Percentiles rank a stretch among this genome's conserved stretches.
Evolutionary conservation across 1,140 invertebrate genomes (phyloP).

Genomic region (Zeugodacus cucurbitae): DNA sequence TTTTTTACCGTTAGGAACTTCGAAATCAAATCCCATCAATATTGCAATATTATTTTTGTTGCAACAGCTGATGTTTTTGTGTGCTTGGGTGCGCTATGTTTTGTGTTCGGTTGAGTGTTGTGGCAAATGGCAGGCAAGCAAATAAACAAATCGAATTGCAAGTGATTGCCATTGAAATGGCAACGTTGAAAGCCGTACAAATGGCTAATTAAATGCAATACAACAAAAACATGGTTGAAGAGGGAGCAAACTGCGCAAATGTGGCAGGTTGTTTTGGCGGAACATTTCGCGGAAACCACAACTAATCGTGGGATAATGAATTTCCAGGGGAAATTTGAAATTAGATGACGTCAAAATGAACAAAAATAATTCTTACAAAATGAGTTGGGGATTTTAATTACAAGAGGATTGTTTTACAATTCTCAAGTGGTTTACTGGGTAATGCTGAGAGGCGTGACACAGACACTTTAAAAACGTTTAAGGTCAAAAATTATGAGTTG

Average conservation of each 20-base stretch:
- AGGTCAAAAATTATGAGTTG: no score
- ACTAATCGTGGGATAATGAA: not conserved
- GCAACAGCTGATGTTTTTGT: not conserved
- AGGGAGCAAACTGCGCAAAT: not conserved
- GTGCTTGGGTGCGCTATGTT: not conserved
- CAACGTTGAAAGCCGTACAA: not conserved
- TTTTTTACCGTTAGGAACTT: not conserved
- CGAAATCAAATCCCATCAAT: constrained; percentile 2
- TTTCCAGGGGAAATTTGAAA: not conserved
- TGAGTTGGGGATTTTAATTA: no score
- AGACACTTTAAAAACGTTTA: no score
- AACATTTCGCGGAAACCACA: not conserved
- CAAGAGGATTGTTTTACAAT: no score
- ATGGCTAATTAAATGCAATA: constrained; percentile 8
- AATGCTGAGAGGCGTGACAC: no score
- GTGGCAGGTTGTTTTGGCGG: not conserved
- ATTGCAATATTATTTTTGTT: not conserved
- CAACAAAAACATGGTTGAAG: not conserved
- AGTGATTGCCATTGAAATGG: not conserved
- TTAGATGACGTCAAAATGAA: not conserved
- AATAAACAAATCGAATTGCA: not conserved
- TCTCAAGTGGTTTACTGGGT: no score
- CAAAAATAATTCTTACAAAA: no score
- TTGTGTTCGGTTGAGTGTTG: not conserved
- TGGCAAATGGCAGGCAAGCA: not conserved